Evolutionary conservation across 2,888 invertebrate genomes (phyloP), one percentile per base, ranked within the genome.

Genomic region (Vandiemenella viatica): DNA sequence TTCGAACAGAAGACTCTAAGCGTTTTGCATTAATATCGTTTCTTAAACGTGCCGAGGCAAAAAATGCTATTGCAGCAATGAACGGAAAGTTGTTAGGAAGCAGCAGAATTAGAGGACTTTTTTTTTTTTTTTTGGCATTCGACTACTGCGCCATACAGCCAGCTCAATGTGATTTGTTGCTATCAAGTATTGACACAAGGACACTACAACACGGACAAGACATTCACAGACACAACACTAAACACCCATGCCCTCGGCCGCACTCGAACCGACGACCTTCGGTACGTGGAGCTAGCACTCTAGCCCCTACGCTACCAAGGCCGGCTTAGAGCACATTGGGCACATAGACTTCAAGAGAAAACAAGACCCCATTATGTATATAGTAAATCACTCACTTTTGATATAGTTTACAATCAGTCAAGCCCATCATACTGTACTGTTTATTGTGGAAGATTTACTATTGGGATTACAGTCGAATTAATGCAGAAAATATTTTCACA

Each of bases 291-390:
- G n/a, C n/a, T n/a, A n/a, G n/a, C n/a, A n/a, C n/a, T n/a, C n/a
- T n/a, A n/a, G n/a, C n/a, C n/a, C n/a, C n/a, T n/a, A n/a, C n/a
- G n/a, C n/a, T n/a, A n/a, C n/a, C n/a, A n/a, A n/a, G n/a, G n/a
- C n/a, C n/a, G n/a, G n/a, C n/a, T n/a, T n/a, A n/a, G 98, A 65
- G 98, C 98, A 59, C 98, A 98, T 72, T 99, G 98, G 98, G 97
- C 97, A 37, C 97, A 93, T 51, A 79, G 95, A 46, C 78, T 84
- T 46, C 83, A 83, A 48, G 76, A 83, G 61, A 80, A 80, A 47
- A 82, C 79, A 57, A 66, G 73, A 53, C 66, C 67, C 17, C 61
- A 67, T 43, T 65, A 68, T 50, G 62, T 63, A 56, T 72, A 69
- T 61, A 65, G 70, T 56, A 74, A 75, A 65, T 72, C 73, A 19